Evolutionary conservation across 2,888 invertebrate genomes (phyloP).

Genomic region (Rhingia rostrata): DNA sequence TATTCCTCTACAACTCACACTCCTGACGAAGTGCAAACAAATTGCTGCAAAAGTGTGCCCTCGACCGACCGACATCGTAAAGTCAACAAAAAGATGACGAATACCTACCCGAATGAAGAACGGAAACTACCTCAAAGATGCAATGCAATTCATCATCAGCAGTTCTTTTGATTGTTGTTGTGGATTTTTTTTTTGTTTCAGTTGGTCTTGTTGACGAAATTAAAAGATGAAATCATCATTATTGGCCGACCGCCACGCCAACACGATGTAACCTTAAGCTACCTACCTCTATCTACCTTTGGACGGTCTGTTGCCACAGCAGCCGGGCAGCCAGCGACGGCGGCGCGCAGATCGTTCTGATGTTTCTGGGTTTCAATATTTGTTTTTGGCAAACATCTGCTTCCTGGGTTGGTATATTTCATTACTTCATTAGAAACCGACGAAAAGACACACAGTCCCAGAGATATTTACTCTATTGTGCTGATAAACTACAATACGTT

Average conservation of each 20-base stretch:
- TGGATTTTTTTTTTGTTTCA: conserved; percentile 16
- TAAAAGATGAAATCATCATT: conserved; percentile 69
- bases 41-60: conserved; percentile 69
- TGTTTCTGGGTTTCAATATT: conserved; percentile 37
- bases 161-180: conserved; percentile 22
- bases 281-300: conserved; percentile 1
- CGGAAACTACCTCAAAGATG: conserved; percentile 58
- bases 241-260: conserved; percentile 29
- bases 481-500: conserved; percentile 30
- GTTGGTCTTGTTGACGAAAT: conserved; percentile 46
- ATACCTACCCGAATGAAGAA: conserved; percentile 20
- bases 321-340: conserved; percentile 18
- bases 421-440: conserved; percentile 61
- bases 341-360: neutral
- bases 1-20: conserved; percentile 58
- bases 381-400: conserved; percentile 75
- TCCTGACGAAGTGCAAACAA: conserved; percentile 17
- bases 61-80: conserved; percentile 49
- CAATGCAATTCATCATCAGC: conserved; percentile 68
- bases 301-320: conserved; percentile 37
- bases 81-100: conserved; percentile 55
- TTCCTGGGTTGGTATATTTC: conserved; percentile 61
- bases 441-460: conserved; percentile 4
- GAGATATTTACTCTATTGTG: conserved; percentile 33
- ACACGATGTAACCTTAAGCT: conserved; percentile 24